Conservation (phyloP, 1,140 invertebrate species). For the Magallana ariakensis region DNA sequence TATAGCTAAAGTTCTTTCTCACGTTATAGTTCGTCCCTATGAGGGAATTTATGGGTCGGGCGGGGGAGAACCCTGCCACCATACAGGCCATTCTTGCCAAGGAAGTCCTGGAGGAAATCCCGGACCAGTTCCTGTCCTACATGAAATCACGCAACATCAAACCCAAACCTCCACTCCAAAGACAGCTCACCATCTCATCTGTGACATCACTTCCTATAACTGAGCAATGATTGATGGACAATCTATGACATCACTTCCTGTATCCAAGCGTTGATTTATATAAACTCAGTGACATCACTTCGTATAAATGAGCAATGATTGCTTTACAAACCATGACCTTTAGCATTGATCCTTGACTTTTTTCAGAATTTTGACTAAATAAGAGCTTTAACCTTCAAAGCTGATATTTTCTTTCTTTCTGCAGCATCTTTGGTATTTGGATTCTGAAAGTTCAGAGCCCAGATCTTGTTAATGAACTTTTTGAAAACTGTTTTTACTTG, state of each 20-base stretch:
- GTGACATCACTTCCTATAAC: constrained; percentile 68
- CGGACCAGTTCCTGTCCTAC: constrained; percentile 83
- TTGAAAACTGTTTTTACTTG: too few species aligned
- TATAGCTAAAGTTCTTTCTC: too few species aligned
- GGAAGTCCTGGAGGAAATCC: constrained; percentile 84
- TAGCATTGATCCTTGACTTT: background rate
- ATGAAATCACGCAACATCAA: constrained; percentile 82
- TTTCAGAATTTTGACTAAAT: background rate
- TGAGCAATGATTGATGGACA: constrained; percentile 60
- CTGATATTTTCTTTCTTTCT: too few species aligned
- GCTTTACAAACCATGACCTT: background rate
- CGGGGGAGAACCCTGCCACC: constrained; percentile 64
- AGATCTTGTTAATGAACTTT: too few species aligned
- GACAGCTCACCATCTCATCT: constrained; percentile 71
- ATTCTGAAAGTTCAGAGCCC: too few species aligned
- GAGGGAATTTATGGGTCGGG: constrained; percentile 78
- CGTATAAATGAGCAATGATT: background rate
- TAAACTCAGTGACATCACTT: background rate
- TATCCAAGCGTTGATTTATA: background rate
- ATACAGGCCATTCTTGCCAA: constrained; percentile 80
- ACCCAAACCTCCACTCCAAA: constrained; percentile 77
- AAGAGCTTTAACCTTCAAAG: background rate
- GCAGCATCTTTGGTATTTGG: too few species aligned
- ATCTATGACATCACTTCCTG: background rate
- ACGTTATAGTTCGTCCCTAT: constrained; percentile 82